phyloP scores from a whole-genome alignment of 2,888 invertebrate species.

The Melikaiella ostensackeni region DNA sequence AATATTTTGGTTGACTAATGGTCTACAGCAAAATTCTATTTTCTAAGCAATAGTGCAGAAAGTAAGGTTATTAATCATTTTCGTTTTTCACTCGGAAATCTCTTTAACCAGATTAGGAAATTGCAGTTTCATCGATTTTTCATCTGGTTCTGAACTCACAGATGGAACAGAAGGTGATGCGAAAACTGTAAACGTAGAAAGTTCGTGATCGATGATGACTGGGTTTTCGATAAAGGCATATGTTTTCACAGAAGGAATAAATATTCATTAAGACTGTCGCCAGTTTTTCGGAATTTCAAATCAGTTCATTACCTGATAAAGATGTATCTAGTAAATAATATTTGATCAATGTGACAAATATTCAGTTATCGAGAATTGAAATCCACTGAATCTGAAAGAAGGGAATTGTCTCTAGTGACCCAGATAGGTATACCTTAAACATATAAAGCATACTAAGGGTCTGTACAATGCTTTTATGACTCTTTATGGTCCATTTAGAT shows the following conservation, averaged over 20 bases:
- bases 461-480: not conserved
- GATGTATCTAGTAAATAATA: not conserved
- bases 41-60: not conserved
- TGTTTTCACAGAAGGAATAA: not conserved
- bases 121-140: constrained; percentile 17
- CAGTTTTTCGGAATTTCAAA: not conserved
- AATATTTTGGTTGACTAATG: constrained; percentile 22
- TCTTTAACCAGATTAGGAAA: not conserved
- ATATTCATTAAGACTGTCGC: not conserved
- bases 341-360: not conserved
- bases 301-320: not conserved
- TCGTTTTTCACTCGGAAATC: not conserved
- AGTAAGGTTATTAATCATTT: not conserved
- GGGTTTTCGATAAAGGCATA: not conserved
- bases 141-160: not conserved
- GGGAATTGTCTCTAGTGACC: not conserved
- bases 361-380: not conserved
- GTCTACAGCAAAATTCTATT: not conserved
- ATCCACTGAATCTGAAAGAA: not conserved
- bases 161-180: not conserved
- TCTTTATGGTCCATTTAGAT: not conserved
- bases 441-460: not conserved
- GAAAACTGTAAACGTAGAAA: constrained; percentile 15
- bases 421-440: not conserved
- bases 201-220: not conserved